Conservation (phyloP, 2,797 vertebrate species). For the Threskiornis aethiopicus region DNA sequence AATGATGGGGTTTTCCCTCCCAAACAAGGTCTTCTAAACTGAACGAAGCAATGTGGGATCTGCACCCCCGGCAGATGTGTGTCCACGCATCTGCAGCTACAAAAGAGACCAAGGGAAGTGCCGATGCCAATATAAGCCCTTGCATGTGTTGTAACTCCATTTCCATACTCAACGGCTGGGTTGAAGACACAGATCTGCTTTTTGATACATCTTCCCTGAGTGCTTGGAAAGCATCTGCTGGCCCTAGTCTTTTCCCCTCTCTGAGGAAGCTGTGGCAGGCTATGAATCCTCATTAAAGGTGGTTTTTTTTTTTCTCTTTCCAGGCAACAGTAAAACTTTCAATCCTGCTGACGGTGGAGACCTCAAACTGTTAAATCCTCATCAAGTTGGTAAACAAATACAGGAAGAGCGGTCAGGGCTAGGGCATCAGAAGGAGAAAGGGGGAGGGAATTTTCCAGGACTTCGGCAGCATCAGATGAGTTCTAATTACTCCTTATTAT, state of each 20-base stretch:
- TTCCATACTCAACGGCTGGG: neutral
- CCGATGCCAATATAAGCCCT: rapidly evolving
- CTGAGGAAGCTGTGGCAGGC: neutral
- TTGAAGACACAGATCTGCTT: neutral
- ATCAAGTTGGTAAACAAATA: slow-evolving; percentile 41
- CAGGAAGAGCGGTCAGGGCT: slow-evolving; percentile 40
- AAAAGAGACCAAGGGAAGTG: neutral
- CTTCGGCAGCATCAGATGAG: neutral
- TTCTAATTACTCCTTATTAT: slow-evolving; percentile 14
- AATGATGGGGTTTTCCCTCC: neutral
- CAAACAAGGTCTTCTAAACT: neutral
- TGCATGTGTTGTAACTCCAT: neutral
- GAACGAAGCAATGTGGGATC: neutral
- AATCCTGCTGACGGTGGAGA: neutral
- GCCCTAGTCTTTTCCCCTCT: neutral
- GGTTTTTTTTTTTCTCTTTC: neutral
- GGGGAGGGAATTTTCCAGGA: slow-evolving; percentile 17
- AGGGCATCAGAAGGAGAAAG: neutral
- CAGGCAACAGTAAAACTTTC: neutral
- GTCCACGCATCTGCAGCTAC: neutral
- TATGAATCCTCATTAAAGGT: neutral
- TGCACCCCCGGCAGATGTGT: neutral
- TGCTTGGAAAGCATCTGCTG: neutral
- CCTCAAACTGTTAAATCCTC: neutral
- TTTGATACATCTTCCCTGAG: neutral